Evolutionary conservation across 1,140 invertebrate genomes (phyloP), one percentile per base, ranked within the genome.

Genomic region (Ylistrum balloti): DNA sequence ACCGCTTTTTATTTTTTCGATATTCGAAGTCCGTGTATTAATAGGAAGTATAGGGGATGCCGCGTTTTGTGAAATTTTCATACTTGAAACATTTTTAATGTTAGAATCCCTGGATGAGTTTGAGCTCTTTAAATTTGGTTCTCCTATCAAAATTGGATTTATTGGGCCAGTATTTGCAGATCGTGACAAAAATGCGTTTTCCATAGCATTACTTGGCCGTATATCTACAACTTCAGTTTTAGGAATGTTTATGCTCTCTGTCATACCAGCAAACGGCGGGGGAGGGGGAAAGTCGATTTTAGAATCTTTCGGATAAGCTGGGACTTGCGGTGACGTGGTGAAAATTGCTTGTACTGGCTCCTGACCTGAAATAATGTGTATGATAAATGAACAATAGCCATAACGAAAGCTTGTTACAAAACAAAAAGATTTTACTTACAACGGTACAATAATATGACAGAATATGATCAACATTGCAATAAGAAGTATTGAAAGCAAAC

Each of bases 261-360:
- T 74, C 56, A 74, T 74, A 74, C 56, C 56, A 74, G 56, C 56
- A 28, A 74, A 74, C 11, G 56, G 56, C n/a, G 56, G 56, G 56
- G 56, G 56, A 9, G 56, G 56, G n/a, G 56, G 56, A 74, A 74
- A 74, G 56, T 74, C 56, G n/a, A 74, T 22, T n/a, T 74, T 74
- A n/a, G 56, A n/a, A 74, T 74, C 56, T 74, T 74, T 74, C 56
- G 56, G 56, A 74, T 28, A n/a, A 1, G 56, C 17, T 3, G 56
- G 56, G 9, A n/a, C n/a, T n/a, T 74, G 56, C 17, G 56, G 56
- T 74, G 56, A 74, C 3, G 56, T 74, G 15, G 22, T 74, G 56
- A 74, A 74, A n/a, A 74, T 74, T 74, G 56, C 56, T 17, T 74
- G 56, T 11, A 74, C 56, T n/a, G 56, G 56, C 56, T 74, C 56